These are phyloP conservation scores for Invenusta paracnida DNA, from an alignment of 2,888 invertebrate species.

Conservation along the genomic window DNA sequence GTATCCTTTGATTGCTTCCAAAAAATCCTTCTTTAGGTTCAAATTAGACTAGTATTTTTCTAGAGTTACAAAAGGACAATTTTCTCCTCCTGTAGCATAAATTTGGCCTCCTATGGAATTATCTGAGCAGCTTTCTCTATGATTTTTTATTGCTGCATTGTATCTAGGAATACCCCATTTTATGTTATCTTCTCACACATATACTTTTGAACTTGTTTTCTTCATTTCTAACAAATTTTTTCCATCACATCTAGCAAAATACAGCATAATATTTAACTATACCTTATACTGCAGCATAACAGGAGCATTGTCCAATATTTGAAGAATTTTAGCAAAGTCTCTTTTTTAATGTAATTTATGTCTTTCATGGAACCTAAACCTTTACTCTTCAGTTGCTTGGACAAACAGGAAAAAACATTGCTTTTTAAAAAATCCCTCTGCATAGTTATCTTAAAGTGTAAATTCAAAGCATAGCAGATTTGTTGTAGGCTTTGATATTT, in stretches of 20 bases:
- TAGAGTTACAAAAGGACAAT: not conserved
- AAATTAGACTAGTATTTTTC: not conserved
- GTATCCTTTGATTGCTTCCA: not conserved
- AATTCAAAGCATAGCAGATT: not conserved
- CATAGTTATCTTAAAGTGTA: not conserved
- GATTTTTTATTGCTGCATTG: not conserved
- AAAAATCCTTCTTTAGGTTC: not conserved
- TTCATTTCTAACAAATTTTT: not conserved
- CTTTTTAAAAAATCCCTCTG: slow-evolving; percentile 6
- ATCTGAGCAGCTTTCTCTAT: not conserved
- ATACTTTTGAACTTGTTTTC: not conserved
- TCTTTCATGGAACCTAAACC: not conserved
- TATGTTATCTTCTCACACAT: not conserved
- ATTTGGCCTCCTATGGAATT: not conserved
- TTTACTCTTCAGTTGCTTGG: slow-evolving; percentile 7
- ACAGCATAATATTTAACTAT: not conserved
- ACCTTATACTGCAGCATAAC: not conserved
- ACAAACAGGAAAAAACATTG: slow-evolving; percentile 22
- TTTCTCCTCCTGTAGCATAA: not conserved
- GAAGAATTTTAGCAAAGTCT: not conserved
- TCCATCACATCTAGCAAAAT: not conserved
- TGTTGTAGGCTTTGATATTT: slow-evolving; percentile 15
- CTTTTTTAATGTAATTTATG: not conserved
- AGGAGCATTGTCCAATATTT: not conserved
- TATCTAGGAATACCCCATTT: not conserved